Conservation (phyloP, 1,140 invertebrate genomes). For the Venturia canescens region DNA sequence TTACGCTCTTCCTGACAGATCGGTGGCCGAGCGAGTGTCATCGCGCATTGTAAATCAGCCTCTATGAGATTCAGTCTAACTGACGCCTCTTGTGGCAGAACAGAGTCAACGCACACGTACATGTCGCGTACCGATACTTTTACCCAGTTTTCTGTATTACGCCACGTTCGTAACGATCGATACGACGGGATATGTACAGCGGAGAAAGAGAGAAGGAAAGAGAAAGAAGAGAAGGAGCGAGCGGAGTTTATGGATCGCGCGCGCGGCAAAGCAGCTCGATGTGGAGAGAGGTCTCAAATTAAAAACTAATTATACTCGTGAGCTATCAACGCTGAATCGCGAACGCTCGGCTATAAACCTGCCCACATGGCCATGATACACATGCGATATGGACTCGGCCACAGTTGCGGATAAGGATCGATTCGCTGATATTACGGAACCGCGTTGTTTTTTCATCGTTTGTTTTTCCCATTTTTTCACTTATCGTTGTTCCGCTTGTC, state of each 20-base stretch:
- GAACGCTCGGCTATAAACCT: constrained; percentile 12
- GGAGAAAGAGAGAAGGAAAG: not conserved
- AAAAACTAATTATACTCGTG: constrained; percentile 53
- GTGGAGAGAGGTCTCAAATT: constrained; percentile 51
- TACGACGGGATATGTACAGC: constrained; percentile 34
- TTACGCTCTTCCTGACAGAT: too few relatives aligned
- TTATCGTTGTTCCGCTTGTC: constrained; percentile 21
- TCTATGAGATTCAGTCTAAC: constrained; percentile 8
- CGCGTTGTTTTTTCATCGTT: not conserved
- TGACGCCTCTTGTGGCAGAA: not conserved
- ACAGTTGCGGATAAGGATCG: constrained; percentile 40
- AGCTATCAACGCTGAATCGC: constrained; percentile 45
- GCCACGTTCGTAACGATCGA: constrained; percentile 43
- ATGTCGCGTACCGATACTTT: constrained; percentile 36
- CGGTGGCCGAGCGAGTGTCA: too few relatives aligned
- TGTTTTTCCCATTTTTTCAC: not conserved
- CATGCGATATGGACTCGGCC: constrained; percentile 2
- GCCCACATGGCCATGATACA: constrained; percentile 19
- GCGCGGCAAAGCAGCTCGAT: constrained; percentile 39
- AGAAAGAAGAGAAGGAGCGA: not conserved
- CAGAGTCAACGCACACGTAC: not conserved
- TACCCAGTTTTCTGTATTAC: constrained; percentile 42
- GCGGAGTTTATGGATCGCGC: constrained; percentile 48
- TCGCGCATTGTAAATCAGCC: not conserved
- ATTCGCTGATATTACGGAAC: constrained; percentile 35